Percentiles rank a stretch among this genome's conserved stretches.
These are phyloP conservation scores for Pelusios castaneus DNA, from an alignment of 2,113 vertebrate species.

Conservation along the genomic window DNA sequence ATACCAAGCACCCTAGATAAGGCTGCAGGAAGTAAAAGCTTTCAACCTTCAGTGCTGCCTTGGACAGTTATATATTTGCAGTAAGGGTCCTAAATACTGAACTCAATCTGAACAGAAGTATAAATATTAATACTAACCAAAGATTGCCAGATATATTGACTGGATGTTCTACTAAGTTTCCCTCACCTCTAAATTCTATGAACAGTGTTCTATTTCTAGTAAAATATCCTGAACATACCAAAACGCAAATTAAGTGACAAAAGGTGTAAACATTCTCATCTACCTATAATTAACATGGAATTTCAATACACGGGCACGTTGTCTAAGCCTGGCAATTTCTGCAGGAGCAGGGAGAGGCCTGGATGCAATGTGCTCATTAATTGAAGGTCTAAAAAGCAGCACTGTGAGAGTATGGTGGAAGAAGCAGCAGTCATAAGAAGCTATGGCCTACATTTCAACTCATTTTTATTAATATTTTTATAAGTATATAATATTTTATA, in stretches of 20 bases:
- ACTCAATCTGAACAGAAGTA: not conserved
- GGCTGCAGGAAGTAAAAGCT: not conserved
- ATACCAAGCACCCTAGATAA: not conserved
- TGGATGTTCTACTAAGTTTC: not conserved
- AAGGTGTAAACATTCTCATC: not conserved
- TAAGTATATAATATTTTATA: too few relatives aligned
- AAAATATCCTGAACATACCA: fast-evolving
- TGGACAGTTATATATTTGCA: not conserved
- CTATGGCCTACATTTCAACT: not conserved
- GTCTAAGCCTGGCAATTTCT: not conserved
- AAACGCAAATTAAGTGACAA: not conserved
- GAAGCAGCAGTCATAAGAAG: not conserved
- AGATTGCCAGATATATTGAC: not conserved
- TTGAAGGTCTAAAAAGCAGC: not conserved
- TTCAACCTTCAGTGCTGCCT: not conserved
- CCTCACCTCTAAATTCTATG: not conserved
- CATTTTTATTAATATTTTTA: too few relatives aligned
- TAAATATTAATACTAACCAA: not conserved
- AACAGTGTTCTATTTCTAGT: not conserved
- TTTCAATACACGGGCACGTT: not conserved
- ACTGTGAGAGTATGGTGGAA: not conserved
- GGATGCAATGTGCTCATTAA: not conserved
- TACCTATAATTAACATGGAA: not conserved
- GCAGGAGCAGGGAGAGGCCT: not conserved
- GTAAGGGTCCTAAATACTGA: not conserved